These are phyloP conservation scores for Drosophila chauvacae DNA, from an alignment of 1,140 invertebrate genomes.

Conservation along the genomic window DNA sequence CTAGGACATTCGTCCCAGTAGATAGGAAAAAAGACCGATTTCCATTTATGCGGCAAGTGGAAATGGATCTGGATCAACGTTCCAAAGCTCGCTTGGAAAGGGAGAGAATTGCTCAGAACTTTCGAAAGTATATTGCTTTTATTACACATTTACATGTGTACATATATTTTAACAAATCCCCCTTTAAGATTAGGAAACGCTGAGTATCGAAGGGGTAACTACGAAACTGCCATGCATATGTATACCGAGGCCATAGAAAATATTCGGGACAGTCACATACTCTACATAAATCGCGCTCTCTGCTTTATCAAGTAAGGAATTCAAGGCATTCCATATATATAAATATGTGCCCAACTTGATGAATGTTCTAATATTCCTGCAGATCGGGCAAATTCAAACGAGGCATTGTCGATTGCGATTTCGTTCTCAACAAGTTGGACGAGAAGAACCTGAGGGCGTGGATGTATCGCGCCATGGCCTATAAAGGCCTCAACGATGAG, in stretches of 20 bases:
- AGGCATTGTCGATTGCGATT: slow-evolving; percentile 82
- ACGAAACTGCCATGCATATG: slow-evolving; percentile 89
- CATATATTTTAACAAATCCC: neutral
- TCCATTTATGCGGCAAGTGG: slow-evolving; percentile 89
- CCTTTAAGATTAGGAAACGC: slow-evolving; percentile 84
- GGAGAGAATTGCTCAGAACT: slow-evolving; percentile 84
- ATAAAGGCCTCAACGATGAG: slow-evolving; percentile 74
- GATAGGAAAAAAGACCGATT: slow-evolving; percentile 86
- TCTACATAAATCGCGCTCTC: slow-evolving; percentile 91
- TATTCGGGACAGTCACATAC: slow-evolving; percentile 89
- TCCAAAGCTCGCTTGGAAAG: slow-evolving; percentile 88
- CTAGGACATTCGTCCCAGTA: neutral
- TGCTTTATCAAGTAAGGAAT: slow-evolving; percentile 83
- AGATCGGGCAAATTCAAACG: slow-evolving; percentile 74
- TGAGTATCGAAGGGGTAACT: slow-evolving; percentile 89
- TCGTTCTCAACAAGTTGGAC: slow-evolving; percentile 81
- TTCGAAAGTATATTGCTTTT: slow-evolving; percentile 60
- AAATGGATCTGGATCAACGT: slow-evolving; percentile 89
- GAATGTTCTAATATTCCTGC: neutral
- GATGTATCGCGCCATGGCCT: slow-evolving; percentile 82
- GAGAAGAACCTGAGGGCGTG: slow-evolving; percentile 82
- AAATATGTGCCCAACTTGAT: neutral
- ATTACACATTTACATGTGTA: neutral
- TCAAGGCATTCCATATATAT: neutral
- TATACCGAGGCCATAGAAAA: slow-evolving; percentile 91